These are phyloP conservation scores for Serripes groenlandicus DNA, from an alignment of 2,888 invertebrate genomes.

Conservation along the genomic window DNA sequence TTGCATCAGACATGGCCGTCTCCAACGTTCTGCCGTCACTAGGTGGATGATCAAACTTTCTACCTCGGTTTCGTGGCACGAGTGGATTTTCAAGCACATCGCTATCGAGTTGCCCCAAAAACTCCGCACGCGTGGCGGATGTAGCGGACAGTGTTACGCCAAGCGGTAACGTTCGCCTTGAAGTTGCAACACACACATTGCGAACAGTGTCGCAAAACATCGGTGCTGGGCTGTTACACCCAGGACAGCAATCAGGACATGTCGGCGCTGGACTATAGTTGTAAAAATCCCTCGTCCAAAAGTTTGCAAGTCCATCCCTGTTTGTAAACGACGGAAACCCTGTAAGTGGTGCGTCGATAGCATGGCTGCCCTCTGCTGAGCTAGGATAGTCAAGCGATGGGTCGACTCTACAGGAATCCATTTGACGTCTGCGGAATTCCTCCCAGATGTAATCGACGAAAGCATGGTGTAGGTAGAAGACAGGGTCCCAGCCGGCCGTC, in stretches of 20 bases:
- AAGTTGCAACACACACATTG: slow-evolving; percentile 42
- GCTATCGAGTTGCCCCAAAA: background rate
- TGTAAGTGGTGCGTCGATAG: slow-evolving; percentile 45
- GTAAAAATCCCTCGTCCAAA: slow-evolving; percentile 43
- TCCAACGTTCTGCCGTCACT: slow-evolving; percentile 44
- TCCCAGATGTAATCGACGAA: slow-evolving; percentile 77
- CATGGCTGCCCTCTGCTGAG: slow-evolving; percentile 29
- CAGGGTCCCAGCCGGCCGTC: slow-evolving; percentile 71
- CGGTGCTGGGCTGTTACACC: slow-evolving; percentile 26
- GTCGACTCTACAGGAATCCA: slow-evolving; percentile 36
- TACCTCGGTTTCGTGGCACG: slow-evolving; percentile 40
- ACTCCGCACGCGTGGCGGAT: background rate
- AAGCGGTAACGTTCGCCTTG: background rate
- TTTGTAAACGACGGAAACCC: slow-evolving; percentile 54
- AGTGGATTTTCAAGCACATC: background rate
- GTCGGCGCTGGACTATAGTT: slow-evolving; percentile 63
- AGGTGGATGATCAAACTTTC: slow-evolving; percentile 20
- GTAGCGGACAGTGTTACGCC: background rate
- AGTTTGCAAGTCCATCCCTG: slow-evolving; percentile 57
- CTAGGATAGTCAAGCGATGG: slow-evolving; percentile 48
- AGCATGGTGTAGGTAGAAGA: slow-evolving; percentile 76
- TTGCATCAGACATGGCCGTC: slow-evolving; percentile 19
- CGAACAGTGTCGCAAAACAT: slow-evolving; percentile 42
- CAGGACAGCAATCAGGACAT: slow-evolving; percentile 52
- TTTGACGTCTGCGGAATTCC: slow-evolving; percentile 62